phyloP scores from a whole-genome alignment of 2,888 invertebrate species.

The Rhamphomyia laevipes region DNA sequence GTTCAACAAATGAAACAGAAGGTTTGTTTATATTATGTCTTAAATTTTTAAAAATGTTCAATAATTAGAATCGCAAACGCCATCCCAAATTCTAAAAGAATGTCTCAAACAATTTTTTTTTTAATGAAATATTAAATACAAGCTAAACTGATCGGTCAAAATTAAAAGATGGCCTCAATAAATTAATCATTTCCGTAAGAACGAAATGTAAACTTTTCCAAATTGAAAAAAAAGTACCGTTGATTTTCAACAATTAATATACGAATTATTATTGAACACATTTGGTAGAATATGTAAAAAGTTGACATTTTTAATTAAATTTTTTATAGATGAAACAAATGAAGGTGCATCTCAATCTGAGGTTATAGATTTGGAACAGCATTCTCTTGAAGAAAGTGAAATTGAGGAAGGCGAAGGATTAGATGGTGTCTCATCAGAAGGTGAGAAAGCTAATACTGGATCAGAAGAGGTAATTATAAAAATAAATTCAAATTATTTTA shows the following conservation, averaged over 20 bases:
- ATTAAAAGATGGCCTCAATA: too few relatives aligned
- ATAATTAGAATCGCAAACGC: too few relatives aligned
- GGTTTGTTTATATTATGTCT: neutral
- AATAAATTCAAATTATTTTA: slow-evolving; percentile 15
- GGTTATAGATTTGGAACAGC: slow-evolving; percentile 33
- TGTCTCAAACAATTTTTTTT: too few relatives aligned
- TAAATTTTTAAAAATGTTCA: neutral
- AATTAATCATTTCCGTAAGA: too few relatives aligned
- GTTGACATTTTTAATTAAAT: neutral
- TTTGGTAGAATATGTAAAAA: too few relatives aligned
- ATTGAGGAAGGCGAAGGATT: slow-evolving; percentile 33
- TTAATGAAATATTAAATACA: too few relatives aligned
- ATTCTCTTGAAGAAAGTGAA: slow-evolving; percentile 26
- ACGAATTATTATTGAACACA: too few relatives aligned
- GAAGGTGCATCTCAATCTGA: slow-evolving; percentile 40
- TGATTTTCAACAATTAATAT: too few relatives aligned
- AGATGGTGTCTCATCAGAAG: slow-evolving; percentile 48
- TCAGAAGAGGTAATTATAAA: slow-evolving; percentile 33
- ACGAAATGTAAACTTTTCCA: too few relatives aligned
- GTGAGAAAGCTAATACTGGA: slow-evolving; percentile 45
- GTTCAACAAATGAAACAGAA: slow-evolving; percentile 11
- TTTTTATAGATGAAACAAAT: neutral
- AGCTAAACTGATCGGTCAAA: too few relatives aligned
- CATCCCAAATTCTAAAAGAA: too few relatives aligned
- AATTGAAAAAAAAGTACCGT: too few relatives aligned